Evolutionary conservation across 2,888 invertebrate genomes (phyloP).

Genomic region (Blastobasis adustella): DNA sequence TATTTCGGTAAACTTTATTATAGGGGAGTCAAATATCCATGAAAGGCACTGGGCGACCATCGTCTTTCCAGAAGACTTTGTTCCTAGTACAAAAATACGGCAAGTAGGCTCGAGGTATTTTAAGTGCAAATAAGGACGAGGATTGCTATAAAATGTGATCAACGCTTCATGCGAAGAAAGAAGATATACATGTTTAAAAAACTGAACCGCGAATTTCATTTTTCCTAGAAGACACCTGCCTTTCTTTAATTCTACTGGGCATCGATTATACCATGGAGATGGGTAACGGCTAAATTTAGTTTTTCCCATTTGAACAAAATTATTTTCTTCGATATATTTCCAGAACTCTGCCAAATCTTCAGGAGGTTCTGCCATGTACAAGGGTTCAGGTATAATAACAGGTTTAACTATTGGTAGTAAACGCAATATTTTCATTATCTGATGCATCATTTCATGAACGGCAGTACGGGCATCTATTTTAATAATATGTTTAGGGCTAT

Average conservation of each 20-base stretch:
- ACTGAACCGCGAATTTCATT: slow-evolving; percentile 71
- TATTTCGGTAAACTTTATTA: slow-evolving; percentile 49
- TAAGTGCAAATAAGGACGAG: slow-evolving; percentile 74
- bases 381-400: slow-evolving; percentile 52
- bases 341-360: slow-evolving; percentile 61
- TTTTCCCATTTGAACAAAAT: slow-evolving; percentile 33
- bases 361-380: slow-evolving; percentile 45
- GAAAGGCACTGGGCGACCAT: slow-evolving; percentile 71
- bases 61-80: slow-evolving; percentile 75
- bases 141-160: slow-evolving; percentile 75
- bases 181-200: slow-evolving; percentile 77
- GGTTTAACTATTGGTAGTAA: slow-evolving; percentile 35
- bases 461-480: slow-evolving; percentile 74
- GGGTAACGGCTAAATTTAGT: slow-evolving; percentile 47
- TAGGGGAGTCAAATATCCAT: slow-evolving; percentile 61
- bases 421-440: slow-evolving; percentile 54
- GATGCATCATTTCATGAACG: slow-evolving; percentile 60
- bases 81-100: slow-evolving; percentile 76
- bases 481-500: slow-evolving; percentile 70
- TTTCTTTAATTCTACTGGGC: slow-evolving; percentile 77
- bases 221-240: slow-evolving; percentile 68
- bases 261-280: slow-evolving; percentile 76
- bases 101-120: slow-evolving; percentile 75
- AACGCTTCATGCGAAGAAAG: slow-evolving; percentile 67
- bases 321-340: slow-evolving; percentile 38